Evolutionary conservation across 2,888 invertebrate genomes (phyloP), one percentile per base, ranked within the genome.

Genomic region (Meloe dianella): DNA sequence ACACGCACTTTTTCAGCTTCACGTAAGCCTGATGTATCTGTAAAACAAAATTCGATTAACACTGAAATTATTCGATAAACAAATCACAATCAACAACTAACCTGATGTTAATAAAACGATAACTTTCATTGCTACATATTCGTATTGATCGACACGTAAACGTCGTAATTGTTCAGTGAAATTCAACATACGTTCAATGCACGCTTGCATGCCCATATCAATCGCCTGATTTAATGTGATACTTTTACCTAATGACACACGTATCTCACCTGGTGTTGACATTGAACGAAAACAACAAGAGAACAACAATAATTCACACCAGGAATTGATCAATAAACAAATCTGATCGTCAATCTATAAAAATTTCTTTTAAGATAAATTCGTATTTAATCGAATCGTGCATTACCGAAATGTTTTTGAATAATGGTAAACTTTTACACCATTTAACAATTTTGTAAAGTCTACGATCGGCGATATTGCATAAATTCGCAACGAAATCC

Each of bases 291-390:
- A 97, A 83, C 96, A 96, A 85, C 96, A 96, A 60, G 96, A 96
- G 81, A 96, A 92, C 71, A 96, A 88, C 74, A 96, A 85, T 77
- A 96, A 86, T 85, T 96, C 96, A 85, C 97, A 97, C 98, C 98
- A 98, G 70, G 97, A 96, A 85, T 98, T 98, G 80, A 98, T 97
- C 74, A 98, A 89, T 80, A 98, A 87, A 80, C 96, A 93, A 79
- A 97, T 98, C 86, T 98, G 98, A 86, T 98, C 98, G 85, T 98
- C 98, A 83, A 97, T 97, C 96, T n/a, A n/a, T 96, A 56, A 64
- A 65, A 64, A 32, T 71, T 38, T 14, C 1, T 38, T 38, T 4
- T 38, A 6, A 5, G n/a, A 38, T 38, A 12, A 14, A n/a, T 38
- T 38, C 2, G 9, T 12, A 32, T 1, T 38, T 14, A 38, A 38